Evolutionary conservation across 2,888 invertebrate species (phyloP), one percentile per base, ranked within the genome.

Genomic region (Aphodius sticticus): DNA sequence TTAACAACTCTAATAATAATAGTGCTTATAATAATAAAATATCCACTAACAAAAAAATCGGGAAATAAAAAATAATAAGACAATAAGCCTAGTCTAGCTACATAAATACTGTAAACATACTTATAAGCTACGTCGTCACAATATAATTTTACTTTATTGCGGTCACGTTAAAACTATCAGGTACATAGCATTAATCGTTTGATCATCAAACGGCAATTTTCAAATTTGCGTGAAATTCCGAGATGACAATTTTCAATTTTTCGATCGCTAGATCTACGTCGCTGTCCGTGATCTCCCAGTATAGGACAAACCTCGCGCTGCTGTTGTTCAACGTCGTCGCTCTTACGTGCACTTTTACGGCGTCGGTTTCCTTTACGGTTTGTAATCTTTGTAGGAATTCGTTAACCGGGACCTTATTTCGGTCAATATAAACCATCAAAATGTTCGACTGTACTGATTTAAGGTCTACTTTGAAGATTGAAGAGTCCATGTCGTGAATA

Each of bases 391-490:
- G 85, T 70, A 92, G 90, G 77, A 95, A 91, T 70, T 91, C 90
- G 15, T 87, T 89, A 0, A 94, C 91, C 6, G 89, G 89, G 35
- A 94, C 87, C 53, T 89, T 86, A 15, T 91, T 91, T 2, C 89
- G 85, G 82, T 91, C 90, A 1, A 93, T 86, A 37, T 91, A 89
- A 75, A 96, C 90, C 85, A 96, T 91, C 79, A 96, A 89, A 84
- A 97, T 96, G 87, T 96, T 96, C 1, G 94, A 94, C 83, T 95
- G 93, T 14, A 94, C 91, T 16, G 88, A 90, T 2, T 90, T 87
- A 69, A 93, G 85, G 83, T 95, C 93, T 36, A 95, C 94, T 0
- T 85, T 88, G 84, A 95, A 91, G 69, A 92, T 88, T 81, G 92
- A 91, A 77, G 94, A 93, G 70, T 91, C 90, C 70, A 93, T 85